Evolutionary conservation across 2,888 invertebrate genomes (phyloP), one percentile per base, ranked within the genome.

Genomic region (Philopedon plagiatum): DNA sequence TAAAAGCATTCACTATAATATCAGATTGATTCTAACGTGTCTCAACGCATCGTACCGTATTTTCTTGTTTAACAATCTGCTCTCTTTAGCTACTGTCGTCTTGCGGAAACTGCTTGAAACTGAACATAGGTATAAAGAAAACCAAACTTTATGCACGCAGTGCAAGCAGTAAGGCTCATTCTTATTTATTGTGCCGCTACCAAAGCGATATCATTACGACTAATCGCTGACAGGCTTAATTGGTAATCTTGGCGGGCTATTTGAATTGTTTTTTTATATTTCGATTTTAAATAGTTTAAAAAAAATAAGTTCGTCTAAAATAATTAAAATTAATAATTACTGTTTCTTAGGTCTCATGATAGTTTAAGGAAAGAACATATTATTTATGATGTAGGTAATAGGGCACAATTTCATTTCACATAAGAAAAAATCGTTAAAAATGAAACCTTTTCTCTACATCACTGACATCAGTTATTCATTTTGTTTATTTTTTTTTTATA

Each of bases 121-220:
- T 29, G 29, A 54, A 54, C 29, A 15, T 29, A n/a, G n/a, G n/a
- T 54, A 18, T 29, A 54, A 54, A 7, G 21, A 54, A 54, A 54
- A 54, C 51, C 18, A 13, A 54, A 54, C 51, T 54, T 29, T 18
- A 54, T 54, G 29, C 51, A 32, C 29, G 29, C 23, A 54, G 29
- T 54, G 29, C 51, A 26, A 26, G 26, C 13, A 15, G 51, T 29
- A 29, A 54, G 13, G 29, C 51, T 54, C 51, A 29, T 54, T 54
- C 29, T 54, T 54, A 54, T 49, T 49, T 49, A 49, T 49, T 49
- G 49, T 49, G n/a, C 26, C 13, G 7, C 49, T 13, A 26, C 26
- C 23, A 49, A 26, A 26, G 49, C 49, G 23, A 49, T 49, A 49
- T 49, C 49, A 26, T 49, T 5, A 26, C 49, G 26, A 26, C 23